Conservation (phyloP, 2,797 vertebrate genomes). For the Syncerus caffer region DNA sequence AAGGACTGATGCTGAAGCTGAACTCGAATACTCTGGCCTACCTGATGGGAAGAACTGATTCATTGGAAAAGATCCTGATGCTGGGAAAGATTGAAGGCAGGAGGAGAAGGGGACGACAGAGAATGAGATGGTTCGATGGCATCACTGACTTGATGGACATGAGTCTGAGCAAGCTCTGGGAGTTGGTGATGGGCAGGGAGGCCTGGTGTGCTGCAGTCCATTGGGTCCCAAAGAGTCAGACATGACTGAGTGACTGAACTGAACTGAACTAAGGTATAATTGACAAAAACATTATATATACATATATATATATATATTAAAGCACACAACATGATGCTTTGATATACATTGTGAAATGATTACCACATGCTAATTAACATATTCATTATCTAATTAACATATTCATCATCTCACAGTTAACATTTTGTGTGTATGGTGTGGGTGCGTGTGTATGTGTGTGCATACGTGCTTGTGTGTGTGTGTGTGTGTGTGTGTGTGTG, state of each 20-base stretch:
- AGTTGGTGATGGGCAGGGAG: not conserved
- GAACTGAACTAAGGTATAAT: not conserved
- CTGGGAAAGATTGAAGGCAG: not conserved
- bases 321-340: not conserved
- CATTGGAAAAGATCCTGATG: not conserved
- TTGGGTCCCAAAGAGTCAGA: not conserved
- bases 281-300: not conserved
- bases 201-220: not conserved
- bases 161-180: not conserved
- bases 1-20: not conserved
- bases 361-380: not conserved
- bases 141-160: not conserved
- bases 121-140: not conserved
- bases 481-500: not conserved
- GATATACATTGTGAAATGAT: not conserved
- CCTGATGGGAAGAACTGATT: not conserved
- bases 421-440: not conserved
- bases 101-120: not conserved
- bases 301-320: not conserved
- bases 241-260: not conserved
- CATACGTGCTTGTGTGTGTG: no score
- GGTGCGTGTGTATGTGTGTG: not conserved
- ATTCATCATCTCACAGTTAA: not conserved
- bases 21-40: not conserved
- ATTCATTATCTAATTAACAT: not conserved